Base-by-base conservation (phyloP, 2,888 invertebrate species). In the Carabus problematicus region DNA sequence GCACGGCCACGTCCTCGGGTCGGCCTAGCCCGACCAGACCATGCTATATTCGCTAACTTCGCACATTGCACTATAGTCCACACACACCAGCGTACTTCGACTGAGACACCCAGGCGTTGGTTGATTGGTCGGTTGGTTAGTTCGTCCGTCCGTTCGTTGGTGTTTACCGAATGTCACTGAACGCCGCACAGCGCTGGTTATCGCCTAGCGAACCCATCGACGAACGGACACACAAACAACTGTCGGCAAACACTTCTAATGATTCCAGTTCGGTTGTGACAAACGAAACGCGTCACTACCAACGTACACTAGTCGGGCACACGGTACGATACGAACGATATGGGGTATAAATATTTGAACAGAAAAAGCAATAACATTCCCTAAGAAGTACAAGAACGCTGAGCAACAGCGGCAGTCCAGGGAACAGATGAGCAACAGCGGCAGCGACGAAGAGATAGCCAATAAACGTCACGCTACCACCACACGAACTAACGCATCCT, bases 391-490 rank as follows among this genome's bases (percentile, higher is more conserved):
- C 41, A 18, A 52, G 52, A 43, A 39, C 18, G 39, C 39, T 41
- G 59, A 40, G 55, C 3, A 12, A 56, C 29, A 12, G 8, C 56
- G 29, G 56, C 56, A 56, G 29, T 19, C 18, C 14, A 18, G 12
- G n/a, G 29, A 18, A n/a, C 29, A 19, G 55, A 18, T 55, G 29
- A 19, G 19, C 19, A n/a, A n/a, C n/a, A 45, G 12, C 29, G 56
- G 56, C n/a, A 29, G 56, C 39, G 76, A 74, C 75, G 75, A 75
- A 76, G 76, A 77, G 77, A 77, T 74, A 76, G 76, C 76, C 78
- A 79, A 79, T 79, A 79, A 79, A 79, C 77, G 79, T 79, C 79
- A 78, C 11, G 66, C 14, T 29, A 14, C 47, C 14, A 56, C n/a
- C 42, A 56, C 19, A 39, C 64, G 39, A 49, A 40, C 66, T 40